phyloP scores from a whole-genome alignment of 1,140 invertebrate species.

The Eriosoma lanigerum region DNA sequence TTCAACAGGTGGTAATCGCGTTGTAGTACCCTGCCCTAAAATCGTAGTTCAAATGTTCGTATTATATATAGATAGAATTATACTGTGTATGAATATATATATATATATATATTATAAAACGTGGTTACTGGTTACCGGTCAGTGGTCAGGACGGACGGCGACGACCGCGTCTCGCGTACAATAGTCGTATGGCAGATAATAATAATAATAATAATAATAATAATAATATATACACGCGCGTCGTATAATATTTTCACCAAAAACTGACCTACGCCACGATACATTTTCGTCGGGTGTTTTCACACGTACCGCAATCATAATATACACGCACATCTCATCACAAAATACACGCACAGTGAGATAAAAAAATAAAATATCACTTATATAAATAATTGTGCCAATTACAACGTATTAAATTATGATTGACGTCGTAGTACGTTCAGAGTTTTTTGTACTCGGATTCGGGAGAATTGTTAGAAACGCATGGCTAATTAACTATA shows the following conservation, averaged over 20 bases:
- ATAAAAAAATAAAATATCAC: background rate
- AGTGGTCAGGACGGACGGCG: background rate
- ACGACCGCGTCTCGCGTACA: background rate
- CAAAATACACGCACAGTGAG: background rate
- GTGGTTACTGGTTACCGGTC: background rate
- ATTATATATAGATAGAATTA: too few species aligned
- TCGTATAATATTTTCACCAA: too few species aligned
- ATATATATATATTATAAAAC: background rate
- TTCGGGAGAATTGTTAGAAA: too few species aligned
- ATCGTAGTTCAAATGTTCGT: background rate
- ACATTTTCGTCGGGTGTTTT: conserved; percentile 2
- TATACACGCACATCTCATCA: background rate
- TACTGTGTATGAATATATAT: background rate
- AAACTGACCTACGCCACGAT: conserved; percentile 35
- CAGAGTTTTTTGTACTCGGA: too few species aligned
- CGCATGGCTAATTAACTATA: too few species aligned
- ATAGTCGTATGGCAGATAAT: too few species aligned
- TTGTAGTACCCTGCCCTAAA: background rate
- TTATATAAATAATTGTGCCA: background rate
- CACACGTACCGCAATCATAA: background rate
- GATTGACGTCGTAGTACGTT: too few species aligned
- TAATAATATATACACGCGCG: too few species aligned
- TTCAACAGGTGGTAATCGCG: background rate
- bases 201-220: too few species aligned
- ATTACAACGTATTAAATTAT: too few species aligned